phyloP scores from a whole-genome alignment of 2,113 vertebrate genomes.

The Forbesichthys agassizii region DNA sequence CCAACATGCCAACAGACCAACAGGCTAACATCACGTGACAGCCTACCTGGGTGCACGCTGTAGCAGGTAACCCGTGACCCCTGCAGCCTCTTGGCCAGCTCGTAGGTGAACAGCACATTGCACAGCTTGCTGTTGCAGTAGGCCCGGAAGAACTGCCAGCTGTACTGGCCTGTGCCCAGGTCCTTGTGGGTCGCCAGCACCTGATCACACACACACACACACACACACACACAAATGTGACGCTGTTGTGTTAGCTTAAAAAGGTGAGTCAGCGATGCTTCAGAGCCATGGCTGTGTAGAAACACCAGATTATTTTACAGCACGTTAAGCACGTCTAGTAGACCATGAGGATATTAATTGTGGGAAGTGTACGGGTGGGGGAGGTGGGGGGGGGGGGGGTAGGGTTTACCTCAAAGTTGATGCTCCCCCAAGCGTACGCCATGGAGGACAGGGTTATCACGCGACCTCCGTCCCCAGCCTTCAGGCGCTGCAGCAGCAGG shows the following conservation, averaged over 20 bases:
- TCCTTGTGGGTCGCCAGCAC: slow-evolving; percentile 34
- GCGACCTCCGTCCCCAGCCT: slow-evolving; percentile 73
- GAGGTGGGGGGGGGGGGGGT: too few species aligned
- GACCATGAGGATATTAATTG: too few species aligned
- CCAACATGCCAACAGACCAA: too few species aligned
- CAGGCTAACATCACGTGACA: neutral
- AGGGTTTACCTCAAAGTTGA: slow-evolving; percentile 63
- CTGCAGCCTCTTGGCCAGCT: slow-evolving; percentile 81
- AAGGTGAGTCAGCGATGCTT: too few species aligned
- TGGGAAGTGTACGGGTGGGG: neutral
- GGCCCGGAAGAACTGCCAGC: slow-evolving; percentile 75
- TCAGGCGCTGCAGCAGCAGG: slow-evolving; percentile 83
- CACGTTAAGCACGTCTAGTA: too few species aligned
- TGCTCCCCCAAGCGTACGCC: slow-evolving; percentile 76
- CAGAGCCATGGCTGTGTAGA: too few species aligned
- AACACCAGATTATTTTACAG: too few species aligned
- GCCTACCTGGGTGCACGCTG: slow-evolving; percentile 72
- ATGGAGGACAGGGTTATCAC: slow-evolving; percentile 84
- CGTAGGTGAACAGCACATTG: slow-evolving; percentile 74
- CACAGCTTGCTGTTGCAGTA: slow-evolving; percentile 90
- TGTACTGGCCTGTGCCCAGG: slow-evolving; percentile 68
- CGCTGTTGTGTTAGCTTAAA: neutral
- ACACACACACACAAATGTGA: neutral
- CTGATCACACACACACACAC: neutral
- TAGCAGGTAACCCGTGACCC: slow-evolving; percentile 84